These are phyloP conservation scores for Diaphora mendica DNA, from an alignment of 2,888 invertebrate species.

Conservation along the genomic window DNA sequence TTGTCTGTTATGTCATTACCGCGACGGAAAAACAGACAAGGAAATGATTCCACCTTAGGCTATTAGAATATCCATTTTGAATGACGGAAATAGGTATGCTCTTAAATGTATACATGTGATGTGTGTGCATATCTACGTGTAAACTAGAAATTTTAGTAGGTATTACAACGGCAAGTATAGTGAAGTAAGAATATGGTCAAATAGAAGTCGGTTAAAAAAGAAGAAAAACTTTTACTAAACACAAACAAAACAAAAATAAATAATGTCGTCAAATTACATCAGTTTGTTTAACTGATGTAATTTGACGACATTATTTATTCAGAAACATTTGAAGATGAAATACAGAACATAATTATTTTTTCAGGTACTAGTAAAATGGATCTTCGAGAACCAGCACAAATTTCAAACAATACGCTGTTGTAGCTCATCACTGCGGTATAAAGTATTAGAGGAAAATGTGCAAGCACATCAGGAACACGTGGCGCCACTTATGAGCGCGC, in stretches of 20 bases:
- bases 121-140: neutral
- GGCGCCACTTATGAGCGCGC: constrained; percentile 52
- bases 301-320: neutral
- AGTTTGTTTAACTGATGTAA: neutral
- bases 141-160: neutral
- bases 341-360: constrained; percentile 12
- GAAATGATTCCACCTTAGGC: too few species aligned
- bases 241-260: too few species aligned
- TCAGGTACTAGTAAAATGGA: constrained; percentile 88
- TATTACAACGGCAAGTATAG: neutral
- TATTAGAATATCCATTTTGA: too few species aligned
- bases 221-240: neutral
- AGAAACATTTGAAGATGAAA: neutral
- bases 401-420: constrained; percentile 87
- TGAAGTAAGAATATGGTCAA: neutral
- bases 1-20: too few species aligned
- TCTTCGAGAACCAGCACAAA: constrained; percentile 91
- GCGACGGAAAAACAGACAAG: too few species aligned
- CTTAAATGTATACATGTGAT: too few species aligned
- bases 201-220: neutral
- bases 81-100: too few species aligned
- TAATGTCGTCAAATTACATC: too few species aligned
- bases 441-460: constrained; percentile 78
- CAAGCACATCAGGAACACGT: constrained; percentile 61
- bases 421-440: constrained; percentile 84